phyloP scores from a whole-genome alignment of 2,888 invertebrate species.

The Acronicta psi region DNA sequence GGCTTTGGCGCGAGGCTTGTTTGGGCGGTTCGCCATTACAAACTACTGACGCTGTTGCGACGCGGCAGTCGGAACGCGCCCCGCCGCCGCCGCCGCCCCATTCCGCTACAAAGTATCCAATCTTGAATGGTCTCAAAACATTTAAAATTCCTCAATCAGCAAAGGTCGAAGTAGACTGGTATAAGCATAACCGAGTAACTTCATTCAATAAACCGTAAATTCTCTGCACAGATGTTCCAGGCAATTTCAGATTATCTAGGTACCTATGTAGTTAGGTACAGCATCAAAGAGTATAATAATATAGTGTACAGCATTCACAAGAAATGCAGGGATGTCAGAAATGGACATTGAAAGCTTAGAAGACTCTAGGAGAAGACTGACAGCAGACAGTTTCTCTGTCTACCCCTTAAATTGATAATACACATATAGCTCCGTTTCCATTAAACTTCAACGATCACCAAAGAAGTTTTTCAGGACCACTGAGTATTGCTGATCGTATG shows the following conservation, averaged over 20 bases:
- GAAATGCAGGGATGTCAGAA: too few species aligned
- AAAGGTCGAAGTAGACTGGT: slow-evolving; percentile 21
- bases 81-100: slow-evolving; percentile 12
- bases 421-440: too few species aligned
- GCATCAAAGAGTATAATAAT: too few species aligned
- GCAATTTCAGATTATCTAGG: slow-evolving; percentile 6
- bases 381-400: too few species aligned
- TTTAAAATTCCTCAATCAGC: slow-evolving; percentile 17
- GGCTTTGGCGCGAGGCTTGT: slow-evolving; percentile 49
- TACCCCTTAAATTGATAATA: too few species aligned
- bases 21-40: slow-evolving; percentile 45
- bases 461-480: too few species aligned
- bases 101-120: slow-evolving; percentile 24
- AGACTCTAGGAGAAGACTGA: too few species aligned
- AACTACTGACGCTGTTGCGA: slow-evolving; percentile 54
- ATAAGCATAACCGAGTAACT: slow-evolving; percentile 7
- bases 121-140: slow-evolving; percentile 33
- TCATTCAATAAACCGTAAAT: slow-evolving; percentile 22
- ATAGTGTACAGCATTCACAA: too few species aligned
- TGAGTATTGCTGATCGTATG: too few species aligned
- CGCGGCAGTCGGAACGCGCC: slow-evolving; percentile 49
- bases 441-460: too few species aligned
- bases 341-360: too few species aligned
- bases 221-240: slow-evolving; percentile 18
- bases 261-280: too few species aligned